These are phyloP conservation scores for Artemia franciscana DNA, from an alignment of 1,140 invertebrate genomes.

Conservation along the genomic window DNA sequence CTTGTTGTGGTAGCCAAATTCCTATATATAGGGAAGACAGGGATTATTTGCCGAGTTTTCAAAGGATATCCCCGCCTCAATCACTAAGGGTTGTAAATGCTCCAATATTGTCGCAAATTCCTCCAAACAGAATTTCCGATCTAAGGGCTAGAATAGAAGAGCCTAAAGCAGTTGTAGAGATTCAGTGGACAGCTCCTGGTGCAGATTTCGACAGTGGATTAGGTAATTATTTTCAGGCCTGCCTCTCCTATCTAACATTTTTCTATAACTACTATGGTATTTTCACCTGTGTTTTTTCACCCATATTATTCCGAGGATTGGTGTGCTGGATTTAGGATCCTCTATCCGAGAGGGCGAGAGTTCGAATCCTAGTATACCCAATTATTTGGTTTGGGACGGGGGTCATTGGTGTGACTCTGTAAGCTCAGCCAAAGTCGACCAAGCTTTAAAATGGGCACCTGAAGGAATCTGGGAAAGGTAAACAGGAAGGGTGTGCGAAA, in stretches of 20 bases:
- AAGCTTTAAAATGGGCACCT: no score
- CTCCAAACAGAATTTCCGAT: constrained; percentile 19
- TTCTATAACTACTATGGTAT: no score
- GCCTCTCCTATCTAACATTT: background rate
- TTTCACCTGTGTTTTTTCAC: no score
- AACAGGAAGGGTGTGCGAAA: no score
- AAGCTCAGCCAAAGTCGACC: no score
- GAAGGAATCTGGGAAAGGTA: no score
- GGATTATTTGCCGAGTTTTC: background rate
- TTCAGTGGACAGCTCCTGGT: constrained; percentile 18
- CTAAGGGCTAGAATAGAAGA: constrained; percentile 14
- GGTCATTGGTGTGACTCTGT: no score
- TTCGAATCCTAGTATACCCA: no score
- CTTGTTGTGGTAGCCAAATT: constrained; percentile 11
- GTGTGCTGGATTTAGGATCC: no score
- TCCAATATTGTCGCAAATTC: constrained; percentile 8
- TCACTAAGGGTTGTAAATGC: background rate
- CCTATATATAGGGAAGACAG: background rate
- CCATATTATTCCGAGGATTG: no score
- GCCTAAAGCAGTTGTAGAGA: constrained; percentile 13
- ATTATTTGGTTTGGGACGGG: no score
- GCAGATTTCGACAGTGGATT: constrained; percentile 17
- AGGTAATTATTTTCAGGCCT: constrained; percentile 1
- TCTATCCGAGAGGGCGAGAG: no score
- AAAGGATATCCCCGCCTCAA: background rate